Conservation (phyloP, 2,888 invertebrate genomes). For the Cordilura impudica region DNA sequence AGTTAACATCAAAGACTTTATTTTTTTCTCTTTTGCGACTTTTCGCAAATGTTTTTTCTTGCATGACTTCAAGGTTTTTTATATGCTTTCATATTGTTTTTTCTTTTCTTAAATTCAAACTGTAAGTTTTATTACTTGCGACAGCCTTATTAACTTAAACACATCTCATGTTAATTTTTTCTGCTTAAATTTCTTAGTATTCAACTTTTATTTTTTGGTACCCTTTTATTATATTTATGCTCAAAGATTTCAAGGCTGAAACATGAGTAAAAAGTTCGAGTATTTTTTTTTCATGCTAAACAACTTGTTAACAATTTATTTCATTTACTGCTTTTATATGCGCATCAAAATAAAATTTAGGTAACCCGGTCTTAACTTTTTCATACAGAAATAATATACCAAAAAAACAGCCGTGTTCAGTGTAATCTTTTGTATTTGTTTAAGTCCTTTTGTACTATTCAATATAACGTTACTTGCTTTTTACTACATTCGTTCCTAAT, state of each 20-base stretch:
- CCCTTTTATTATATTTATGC: no score
- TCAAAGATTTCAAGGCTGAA: neutral
- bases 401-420: neutral
- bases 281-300: slow-evolving; percentile 35
- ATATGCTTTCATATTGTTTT: no score
- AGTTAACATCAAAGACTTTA: no score
- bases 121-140: no score
- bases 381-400: slow-evolving; percentile 1
- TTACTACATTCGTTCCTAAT: slow-evolving; percentile 36
- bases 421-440: slow-evolving; percentile 39
- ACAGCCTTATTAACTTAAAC: no score
- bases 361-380: slow-evolving; percentile 50
- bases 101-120: no score
- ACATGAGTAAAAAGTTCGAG: neutral
- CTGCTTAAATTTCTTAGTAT: no score
- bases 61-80: no score
- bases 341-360: slow-evolving; percentile 50
- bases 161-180: no score
- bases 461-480: slow-evolving; percentile 30
- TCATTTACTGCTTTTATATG: slow-evolving; percentile 21
- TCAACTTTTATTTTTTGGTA: no score
- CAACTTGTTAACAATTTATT: slow-evolving; percentile 56
- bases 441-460: slow-evolving; percentile 26
- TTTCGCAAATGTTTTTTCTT: no score
- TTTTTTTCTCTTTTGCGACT: no score